Base-by-base conservation (phyloP, 2,888 invertebrate species). In the Blastobasis adustella region DNA sequence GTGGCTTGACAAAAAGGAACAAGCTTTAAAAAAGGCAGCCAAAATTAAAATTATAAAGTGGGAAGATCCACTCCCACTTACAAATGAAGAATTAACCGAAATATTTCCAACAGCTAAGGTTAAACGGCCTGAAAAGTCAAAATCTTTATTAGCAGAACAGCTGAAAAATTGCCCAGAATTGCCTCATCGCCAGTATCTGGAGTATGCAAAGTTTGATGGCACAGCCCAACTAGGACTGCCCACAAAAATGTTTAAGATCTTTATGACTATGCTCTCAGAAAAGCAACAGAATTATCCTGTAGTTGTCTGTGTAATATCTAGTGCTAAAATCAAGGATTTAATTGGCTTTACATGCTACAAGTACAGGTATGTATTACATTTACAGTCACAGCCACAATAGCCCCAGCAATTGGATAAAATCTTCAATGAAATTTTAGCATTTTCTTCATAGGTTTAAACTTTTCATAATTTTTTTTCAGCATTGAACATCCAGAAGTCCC, bases 321-420 rank as follows among this genome's bases (percentile, higher is more conserved):
- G 91, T 65, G 97, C 98, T 37, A 96, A 94, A 86, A 95, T 98
- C 51, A 90, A 92, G 65, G 98, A 98, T 75, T 90, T 98, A 40
- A 96, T 98, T 72, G 98, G 98, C 41, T 92, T 98, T 51, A 96
- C 96, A 66, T 95, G 97, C 82, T 96, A 96, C 74, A 95, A 96
- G 86, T 94, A 92, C 91, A 86, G 92, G 92, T 88, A 85, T 60
- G 40, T 49, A 8, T 4, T 10, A 36, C 10, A 10, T 6, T 37
- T 36, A n/a, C 37, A 37, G 6, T 47, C 10, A 38, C 42, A 41
- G 10, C 44, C 39, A 45, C 37, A 42, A 5, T 42, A 1, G 42
- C 10, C 42, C 40, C 42, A 42, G 9, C 6, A 7, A 42, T 42
- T 42, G 1, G 7, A 8, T 8, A 6, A 40, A 4, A 40, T 8